phyloP scores from a whole-genome alignment of 1,140 invertebrate genomes.

The Popillia japonica region DNA sequence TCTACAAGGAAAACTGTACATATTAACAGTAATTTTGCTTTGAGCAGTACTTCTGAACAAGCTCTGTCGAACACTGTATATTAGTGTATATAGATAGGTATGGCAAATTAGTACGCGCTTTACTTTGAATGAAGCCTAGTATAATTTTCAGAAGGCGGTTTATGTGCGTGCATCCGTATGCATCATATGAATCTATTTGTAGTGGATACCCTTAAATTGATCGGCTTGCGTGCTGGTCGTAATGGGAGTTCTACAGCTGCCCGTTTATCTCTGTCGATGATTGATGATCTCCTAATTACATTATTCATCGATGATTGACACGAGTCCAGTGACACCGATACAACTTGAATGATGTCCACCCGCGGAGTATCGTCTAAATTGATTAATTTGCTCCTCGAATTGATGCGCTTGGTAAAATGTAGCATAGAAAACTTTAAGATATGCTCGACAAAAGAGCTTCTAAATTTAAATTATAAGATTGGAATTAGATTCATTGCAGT shows the following conservation, averaged over 20 bases:
- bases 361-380: constrained; percentile 2
- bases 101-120: background rate
- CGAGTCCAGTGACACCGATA: constrained; percentile 43
- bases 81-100: background rate
- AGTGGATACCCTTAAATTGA: constrained; percentile 50
- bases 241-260: constrained; percentile 52
- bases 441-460: too few relatives aligned
- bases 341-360: constrained; percentile 38
- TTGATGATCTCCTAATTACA: constrained; percentile 57
- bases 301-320: constrained; percentile 55
- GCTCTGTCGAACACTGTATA: background rate
- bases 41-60: too few relatives aligned
- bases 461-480: too few relatives aligned
- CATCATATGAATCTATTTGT: background rate
- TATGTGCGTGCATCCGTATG: background rate
- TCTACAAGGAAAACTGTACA: too few relatives aligned
- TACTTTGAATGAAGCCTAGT: background rate
- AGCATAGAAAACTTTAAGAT: too few relatives aligned
- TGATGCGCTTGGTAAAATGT: background rate
- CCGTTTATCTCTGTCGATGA: constrained; percentile 49
- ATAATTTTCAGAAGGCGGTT: background rate
- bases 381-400: constrained; percentile 17
- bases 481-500: too few relatives aligned
- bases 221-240: constrained; percentile 39
- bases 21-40: too few relatives aligned